A percentile compares a stretch with the other conserved stretches of the same genome.
These are phyloP conservation scores for Scolanthus callimorphus DNA, from an alignment of 92 coral and sea anemone genomes.

Conservation along the genomic window DNA sequence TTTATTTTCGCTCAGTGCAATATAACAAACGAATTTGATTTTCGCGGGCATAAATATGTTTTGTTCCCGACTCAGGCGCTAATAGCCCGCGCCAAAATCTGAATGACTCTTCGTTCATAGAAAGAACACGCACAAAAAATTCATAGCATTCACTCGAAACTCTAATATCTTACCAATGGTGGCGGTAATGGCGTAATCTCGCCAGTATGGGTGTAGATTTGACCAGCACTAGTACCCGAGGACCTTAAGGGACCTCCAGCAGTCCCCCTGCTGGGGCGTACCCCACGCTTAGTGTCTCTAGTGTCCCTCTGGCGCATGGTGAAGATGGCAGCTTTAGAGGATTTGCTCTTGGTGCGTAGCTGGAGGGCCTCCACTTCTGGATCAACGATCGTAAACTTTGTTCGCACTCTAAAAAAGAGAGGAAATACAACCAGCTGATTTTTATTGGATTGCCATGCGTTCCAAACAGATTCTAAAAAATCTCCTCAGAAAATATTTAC, in stretches of 20 bases:
- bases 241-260: not conserved
- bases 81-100: no score
- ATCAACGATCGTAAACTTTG: slow-evolving; percentile 77
- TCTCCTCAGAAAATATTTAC: no score
- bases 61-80: no score
- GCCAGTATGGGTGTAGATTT: slow-evolving; percentile 22
- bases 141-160: no score
- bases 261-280: not conserved
- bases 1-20: no score
- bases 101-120: no score
- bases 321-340: not conserved
- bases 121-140: no score
- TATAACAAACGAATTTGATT: no score
- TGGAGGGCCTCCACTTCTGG: slow-evolving; percentile 39
- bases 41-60: no score
- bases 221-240: not conserved
- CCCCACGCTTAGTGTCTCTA: not conserved
- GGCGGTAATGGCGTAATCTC: slow-evolving; percentile 86
- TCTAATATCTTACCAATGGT: slow-evolving; percentile 73
- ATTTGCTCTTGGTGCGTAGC: slow-evolving; percentile 24
- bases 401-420: slow-evolving; percentile 56
- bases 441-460: no score
- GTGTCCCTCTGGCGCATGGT: not conserved
- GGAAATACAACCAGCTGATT: no score
- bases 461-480: no score